Percentiles rank a stretch among this genome's conserved stretches.
Evolutionary conservation across 37 sponge, comb jelly and placozoan species (phyloP).

Genomic region (Corticium candelabrum): DNA sequence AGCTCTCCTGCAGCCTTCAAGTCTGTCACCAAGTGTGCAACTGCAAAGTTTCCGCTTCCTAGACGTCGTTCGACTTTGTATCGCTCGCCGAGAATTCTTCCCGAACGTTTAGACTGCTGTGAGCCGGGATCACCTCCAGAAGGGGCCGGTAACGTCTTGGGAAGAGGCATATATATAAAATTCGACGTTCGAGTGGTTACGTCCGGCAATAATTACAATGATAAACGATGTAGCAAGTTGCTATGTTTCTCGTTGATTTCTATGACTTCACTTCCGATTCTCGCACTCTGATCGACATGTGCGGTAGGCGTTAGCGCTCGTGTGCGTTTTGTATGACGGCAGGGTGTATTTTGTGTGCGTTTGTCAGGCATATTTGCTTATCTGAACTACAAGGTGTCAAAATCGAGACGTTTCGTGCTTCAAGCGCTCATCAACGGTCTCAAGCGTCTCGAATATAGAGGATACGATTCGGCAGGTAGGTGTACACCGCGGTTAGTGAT

Average conservation of each 20-base stretch:
- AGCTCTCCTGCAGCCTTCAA: constrained; percentile 18
- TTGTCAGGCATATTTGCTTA: constrained; percentile 90
- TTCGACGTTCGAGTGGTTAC: too few species aligned
- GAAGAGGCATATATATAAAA: constrained; percentile 31
- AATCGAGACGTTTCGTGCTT: constrained; percentile 59
- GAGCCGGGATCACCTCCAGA: background rate
- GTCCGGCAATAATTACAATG: too few species aligned
- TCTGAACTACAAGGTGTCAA: constrained; percentile 75
- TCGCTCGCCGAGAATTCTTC: constrained; percentile 32
- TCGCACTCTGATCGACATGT: too few species aligned
- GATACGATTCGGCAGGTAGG: constrained; percentile 94
- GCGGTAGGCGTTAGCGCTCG: too few species aligned
- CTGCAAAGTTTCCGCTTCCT: constrained; percentile 79
- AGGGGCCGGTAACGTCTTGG: constrained; percentile 14
- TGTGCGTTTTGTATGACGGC: background rate
- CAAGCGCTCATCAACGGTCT: constrained; percentile 78
- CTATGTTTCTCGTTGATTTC: too few species aligned
- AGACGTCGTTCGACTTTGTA: constrained; percentile 46
- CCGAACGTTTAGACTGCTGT: background rate
- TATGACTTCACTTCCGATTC: too few species aligned
- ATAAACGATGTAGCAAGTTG: too few species aligned
- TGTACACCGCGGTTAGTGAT: too few species aligned
- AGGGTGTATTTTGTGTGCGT: background rate
- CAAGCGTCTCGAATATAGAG: constrained; percentile 91
- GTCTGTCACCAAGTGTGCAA: constrained; percentile 54